A percentile compares a stretch with the other conserved stretches of the same genome.
phyloP scores from a whole-genome alignment of 2,797 vertebrate genomes.

The Chelon labrosus region DNA sequence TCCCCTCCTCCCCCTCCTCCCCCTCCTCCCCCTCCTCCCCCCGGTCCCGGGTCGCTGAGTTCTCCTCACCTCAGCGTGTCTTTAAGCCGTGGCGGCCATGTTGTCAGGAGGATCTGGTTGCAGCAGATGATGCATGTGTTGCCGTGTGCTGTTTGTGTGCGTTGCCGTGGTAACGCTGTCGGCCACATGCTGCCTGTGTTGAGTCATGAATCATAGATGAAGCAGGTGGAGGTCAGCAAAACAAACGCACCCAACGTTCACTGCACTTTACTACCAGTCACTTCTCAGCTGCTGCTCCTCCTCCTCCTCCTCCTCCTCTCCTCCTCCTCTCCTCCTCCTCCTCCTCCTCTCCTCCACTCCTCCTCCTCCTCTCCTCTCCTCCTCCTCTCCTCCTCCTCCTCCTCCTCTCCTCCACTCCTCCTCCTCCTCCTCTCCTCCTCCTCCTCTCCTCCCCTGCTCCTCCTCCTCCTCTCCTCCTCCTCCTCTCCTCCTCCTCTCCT shows the following conservation, averaged over 20 bases:
- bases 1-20: too few species aligned
- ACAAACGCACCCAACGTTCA: too few species aligned
- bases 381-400: background rate
- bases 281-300: background rate
- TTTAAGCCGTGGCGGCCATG: conserved; percentile 16
- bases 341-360: background rate
- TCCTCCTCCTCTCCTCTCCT: background rate
- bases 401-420: background rate
- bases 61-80: conserved; percentile 3
- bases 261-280: too few species aligned
- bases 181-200: conserved; percentile 17
- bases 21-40: too few species aligned
- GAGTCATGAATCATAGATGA: too few species aligned
- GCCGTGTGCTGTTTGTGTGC: conserved; percentile 18
- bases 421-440: background rate
- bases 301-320: conserved; percentile 29
- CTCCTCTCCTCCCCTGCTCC: too few species aligned
- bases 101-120: too few species aligned
- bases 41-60: too few species aligned
- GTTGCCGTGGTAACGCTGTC: conserved; percentile 17
- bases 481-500: background rate
- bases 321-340: background rate
- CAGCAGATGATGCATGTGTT: conserved; percentile 34
- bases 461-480: background rate
- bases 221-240: too few species aligned